phyloP scores from a whole-genome alignment of 2,797 vertebrate genomes.

The Florisuga fusca region DNA sequence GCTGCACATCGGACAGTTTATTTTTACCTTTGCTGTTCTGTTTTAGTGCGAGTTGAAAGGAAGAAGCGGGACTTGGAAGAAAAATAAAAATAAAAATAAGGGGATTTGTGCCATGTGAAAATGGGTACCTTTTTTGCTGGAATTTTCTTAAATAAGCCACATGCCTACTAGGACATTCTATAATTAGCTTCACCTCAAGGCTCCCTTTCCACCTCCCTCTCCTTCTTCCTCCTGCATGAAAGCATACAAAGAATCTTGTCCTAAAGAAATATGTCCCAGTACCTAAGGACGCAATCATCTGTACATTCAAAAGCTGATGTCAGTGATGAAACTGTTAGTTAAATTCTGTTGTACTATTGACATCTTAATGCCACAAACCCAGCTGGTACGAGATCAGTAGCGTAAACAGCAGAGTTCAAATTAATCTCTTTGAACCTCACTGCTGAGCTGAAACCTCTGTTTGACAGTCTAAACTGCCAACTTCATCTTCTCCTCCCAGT shows the following conservation, averaged over 20 bases:
- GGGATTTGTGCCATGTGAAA: not conserved
- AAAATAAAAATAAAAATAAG: not conserved
- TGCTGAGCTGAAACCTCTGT: constrained; percentile 53
- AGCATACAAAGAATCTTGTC: constrained; percentile 47
- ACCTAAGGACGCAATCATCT: constrained; percentile 72
- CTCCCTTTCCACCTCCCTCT: not conserved
- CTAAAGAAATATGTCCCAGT: constrained; percentile 71
- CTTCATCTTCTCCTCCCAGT: constrained; percentile 39
- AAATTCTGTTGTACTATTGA: constrained; percentile 75
- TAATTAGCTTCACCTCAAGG: constrained; percentile 47
- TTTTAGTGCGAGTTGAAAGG: not conserved
- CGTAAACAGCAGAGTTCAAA: constrained; percentile 46
- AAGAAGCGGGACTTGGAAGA: not conserved
- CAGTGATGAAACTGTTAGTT: constrained; percentile 75
- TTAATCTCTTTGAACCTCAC: constrained; percentile 58
- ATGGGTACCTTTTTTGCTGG: not conserved
- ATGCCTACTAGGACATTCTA: not conserved
- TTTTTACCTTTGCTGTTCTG: not conserved
- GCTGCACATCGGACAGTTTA: not conserved
- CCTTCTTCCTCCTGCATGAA: constrained; percentile 3
- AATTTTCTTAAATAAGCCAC: constrained; percentile 32
- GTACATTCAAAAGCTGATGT: constrained; percentile 74
- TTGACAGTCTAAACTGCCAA: constrained; percentile 52
- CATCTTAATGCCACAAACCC: constrained; percentile 70
- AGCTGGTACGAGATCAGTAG: constrained; percentile 59